Evolutionary conservation across 2,113 vertebrate genomes (phyloP).

Genomic region (Ptyas mucosa): DNA sequence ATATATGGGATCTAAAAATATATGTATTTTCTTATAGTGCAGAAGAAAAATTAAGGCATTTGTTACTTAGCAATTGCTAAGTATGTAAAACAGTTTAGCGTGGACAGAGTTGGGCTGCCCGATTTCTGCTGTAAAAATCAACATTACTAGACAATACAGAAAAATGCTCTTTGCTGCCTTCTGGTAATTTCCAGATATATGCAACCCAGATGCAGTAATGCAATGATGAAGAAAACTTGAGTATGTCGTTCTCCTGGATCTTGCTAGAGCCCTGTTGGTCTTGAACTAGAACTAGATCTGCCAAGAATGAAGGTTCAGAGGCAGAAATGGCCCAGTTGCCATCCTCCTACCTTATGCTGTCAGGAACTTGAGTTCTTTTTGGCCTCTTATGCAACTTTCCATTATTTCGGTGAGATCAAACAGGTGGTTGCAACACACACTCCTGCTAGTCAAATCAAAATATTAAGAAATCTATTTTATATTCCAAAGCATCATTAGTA

Average conservation of each 20-base stretch:
- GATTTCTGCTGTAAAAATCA: not conserved
- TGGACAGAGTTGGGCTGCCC: not conserved
- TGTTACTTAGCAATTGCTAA: not conserved
- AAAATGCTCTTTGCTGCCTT: not conserved
- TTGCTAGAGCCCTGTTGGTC: not conserved
- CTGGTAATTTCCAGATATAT: not conserved
- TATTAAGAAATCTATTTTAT: not conserved
- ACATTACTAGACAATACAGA: not conserved
- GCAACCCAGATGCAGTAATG: not conserved
- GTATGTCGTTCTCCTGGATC: not conserved
- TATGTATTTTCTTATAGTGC: constrained; percentile 35
- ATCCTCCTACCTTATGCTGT: not conserved
- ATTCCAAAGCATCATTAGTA: not conserved
- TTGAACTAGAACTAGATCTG: not conserved
- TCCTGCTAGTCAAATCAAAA: not conserved
- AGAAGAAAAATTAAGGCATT: not conserved
- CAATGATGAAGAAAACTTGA: not conserved
- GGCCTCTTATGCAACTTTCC: not conserved
- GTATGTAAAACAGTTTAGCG: constrained; percentile 1
- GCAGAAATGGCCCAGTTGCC: not conserved
- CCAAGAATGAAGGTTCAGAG: not conserved
- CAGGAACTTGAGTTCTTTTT: not conserved
- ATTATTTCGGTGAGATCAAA: not conserved
- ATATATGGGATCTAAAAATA: constrained; percentile 11
- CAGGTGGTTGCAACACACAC: not conserved